These are phyloP conservation scores for Hedya salicella DNA, from an alignment of 2,888 invertebrate genomes.

Conservation along the genomic window DNA sequence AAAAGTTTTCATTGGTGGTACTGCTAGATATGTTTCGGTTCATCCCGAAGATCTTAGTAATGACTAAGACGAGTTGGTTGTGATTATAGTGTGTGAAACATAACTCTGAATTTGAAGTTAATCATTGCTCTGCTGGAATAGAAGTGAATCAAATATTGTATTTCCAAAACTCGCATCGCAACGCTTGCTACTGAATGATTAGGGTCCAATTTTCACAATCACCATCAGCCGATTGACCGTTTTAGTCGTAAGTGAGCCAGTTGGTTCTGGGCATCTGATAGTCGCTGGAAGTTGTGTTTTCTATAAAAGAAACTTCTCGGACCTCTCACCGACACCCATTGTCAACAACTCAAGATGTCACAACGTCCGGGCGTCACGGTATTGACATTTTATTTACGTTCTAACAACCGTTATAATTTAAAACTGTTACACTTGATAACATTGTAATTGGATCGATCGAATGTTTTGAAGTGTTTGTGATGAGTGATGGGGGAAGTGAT, in stretches of 20 bases:
- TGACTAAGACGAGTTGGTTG: too few relatives aligned
- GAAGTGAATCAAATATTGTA: neutral
- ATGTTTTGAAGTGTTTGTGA: constrained; percentile 17
- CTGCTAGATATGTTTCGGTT: too few relatives aligned
- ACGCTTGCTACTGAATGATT: neutral
- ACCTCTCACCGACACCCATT: constrained; percentile 62
- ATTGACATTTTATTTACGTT: constrained; percentile 47
- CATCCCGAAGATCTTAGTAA: too few relatives aligned
- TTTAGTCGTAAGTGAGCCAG: constrained; percentile 22
- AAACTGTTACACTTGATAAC: neutral
- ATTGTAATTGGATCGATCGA: neutral
- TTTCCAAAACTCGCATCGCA: neutral
- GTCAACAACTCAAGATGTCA: constrained; percentile 73
- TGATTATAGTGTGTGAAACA: too few relatives aligned
- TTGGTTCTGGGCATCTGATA: constrained; percentile 59
- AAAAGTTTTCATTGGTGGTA: too few relatives aligned
- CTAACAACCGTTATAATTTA: neutral
- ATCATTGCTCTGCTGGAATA: neutral
- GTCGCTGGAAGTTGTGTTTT: constrained; percentile 58
- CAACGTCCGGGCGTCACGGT: constrained; percentile 73
- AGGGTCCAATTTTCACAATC: neutral
- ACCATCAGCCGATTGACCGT: neutral
- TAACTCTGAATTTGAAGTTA: too few relatives aligned
- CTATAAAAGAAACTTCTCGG: constrained; percentile 75
- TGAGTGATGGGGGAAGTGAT: neutral